Conservation (phyloP, 2,888 invertebrate genomes). For the Tenthredo notha region DNA sequence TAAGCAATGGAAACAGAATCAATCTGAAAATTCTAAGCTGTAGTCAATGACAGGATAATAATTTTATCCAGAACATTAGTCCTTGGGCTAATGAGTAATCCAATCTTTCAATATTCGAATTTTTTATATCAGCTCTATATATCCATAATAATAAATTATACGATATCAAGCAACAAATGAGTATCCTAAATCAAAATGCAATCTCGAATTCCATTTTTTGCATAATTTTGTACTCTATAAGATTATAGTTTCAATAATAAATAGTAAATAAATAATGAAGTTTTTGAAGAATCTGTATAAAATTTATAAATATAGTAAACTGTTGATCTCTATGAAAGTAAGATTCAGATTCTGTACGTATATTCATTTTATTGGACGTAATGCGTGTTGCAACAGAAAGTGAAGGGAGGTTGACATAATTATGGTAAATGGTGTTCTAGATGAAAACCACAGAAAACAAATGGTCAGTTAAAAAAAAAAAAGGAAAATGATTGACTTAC, state of each 20-base stretch:
- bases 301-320: neutral
- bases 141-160: neutral
- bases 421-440: neutral
- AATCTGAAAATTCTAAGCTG: neutral
- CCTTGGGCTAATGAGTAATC: conserved; percentile 12
- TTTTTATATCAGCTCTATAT: neutral
- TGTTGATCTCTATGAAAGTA: neutral
- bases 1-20: neutral
- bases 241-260: neutral
- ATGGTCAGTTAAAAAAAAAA: neutral
- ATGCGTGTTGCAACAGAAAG: conserved; percentile 15
- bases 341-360: neutral
- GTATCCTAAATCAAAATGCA: neutral
- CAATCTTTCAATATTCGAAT: conserved; percentile 4
- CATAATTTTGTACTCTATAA: neutral
- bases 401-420: conserved; percentile 46
- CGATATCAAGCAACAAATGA: neutral
- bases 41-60: neutral
- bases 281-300: neutral
- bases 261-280: neutral
- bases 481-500: conserved; percentile 78
- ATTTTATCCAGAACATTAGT: neutral
- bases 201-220: neutral
- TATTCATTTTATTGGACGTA: conserved; percentile 2
- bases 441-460: conserved; percentile 43